A percentile compares a stretch with the other conserved stretches of the same genome.
These are phyloP conservation scores for Trisateles emortualis DNA, from an alignment of 2,888 invertebrate genomes.

Conservation along the genomic window DNA sequence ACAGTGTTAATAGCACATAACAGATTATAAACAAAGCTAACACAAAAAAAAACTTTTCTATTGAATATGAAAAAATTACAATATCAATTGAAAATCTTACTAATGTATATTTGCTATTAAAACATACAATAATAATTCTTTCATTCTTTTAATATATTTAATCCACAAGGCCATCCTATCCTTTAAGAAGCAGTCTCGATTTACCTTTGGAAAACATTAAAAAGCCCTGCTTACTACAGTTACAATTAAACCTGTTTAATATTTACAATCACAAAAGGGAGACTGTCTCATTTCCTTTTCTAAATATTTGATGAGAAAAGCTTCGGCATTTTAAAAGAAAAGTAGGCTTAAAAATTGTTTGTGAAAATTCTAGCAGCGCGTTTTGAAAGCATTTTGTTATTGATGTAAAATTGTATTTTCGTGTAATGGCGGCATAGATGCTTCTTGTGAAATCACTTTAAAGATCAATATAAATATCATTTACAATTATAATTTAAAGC, in stretches of 20 bases:
- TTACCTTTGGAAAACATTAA: constrained; percentile 15
- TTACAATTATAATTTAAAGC: too few species aligned
- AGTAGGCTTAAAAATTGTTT: constrained; percentile 22
- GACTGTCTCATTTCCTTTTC: constrained; percentile 42
- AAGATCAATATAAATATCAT: too few species aligned
- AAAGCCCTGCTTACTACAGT: constrained; percentile 18
- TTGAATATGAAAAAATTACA: neutral
- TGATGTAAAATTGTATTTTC: neutral
- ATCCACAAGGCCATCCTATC: constrained; percentile 17
- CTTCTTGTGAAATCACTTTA: neutral
- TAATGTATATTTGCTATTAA: neutral
- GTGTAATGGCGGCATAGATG: neutral
- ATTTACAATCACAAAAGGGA: constrained; percentile 34
- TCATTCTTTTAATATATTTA: constrained; percentile 4
- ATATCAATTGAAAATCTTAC: neutral
- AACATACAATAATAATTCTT: constrained; percentile 10
- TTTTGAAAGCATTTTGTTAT: neutral
- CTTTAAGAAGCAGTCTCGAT: constrained; percentile 12
- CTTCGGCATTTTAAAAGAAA: constrained; percentile 21
- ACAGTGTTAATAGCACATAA: too few species aligned
- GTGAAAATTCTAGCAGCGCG: constrained; percentile 10
- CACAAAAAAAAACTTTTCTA: neutral
- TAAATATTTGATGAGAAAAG: constrained; percentile 42
- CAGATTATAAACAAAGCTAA: too few species aligned
- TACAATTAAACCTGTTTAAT: constrained; percentile 41